Evolutionary conservation across 2,797 vertebrate genomes (phyloP).

Genomic region (Arrhamphus sclerolepis): DNA sequence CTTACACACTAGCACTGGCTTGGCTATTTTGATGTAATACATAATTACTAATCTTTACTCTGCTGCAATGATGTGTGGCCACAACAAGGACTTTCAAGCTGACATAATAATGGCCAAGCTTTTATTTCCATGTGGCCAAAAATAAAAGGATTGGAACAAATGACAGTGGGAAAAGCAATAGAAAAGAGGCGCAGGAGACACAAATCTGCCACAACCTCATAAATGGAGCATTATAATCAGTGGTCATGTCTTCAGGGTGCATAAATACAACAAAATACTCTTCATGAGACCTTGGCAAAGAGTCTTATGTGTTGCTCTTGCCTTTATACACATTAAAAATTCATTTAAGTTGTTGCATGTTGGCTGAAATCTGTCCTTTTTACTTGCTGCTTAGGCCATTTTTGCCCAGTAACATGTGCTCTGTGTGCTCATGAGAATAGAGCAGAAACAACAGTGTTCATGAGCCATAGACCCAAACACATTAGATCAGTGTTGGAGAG

Average conservation of each 20-base stretch:
- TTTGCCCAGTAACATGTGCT: conserved; percentile 20
- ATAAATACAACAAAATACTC: too few relatives aligned
- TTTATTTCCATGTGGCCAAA: conserved; percentile 60
- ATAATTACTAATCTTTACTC: conserved; percentile 33
- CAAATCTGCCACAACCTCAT: conserved; percentile 38
- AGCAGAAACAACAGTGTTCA: conserved; percentile 28
- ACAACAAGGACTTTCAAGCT: conserved; percentile 54
- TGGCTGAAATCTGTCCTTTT: conserved; percentile 16
- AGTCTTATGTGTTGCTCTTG: too few relatives aligned
- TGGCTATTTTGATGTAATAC: conserved; percentile 6
- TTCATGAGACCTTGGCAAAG: too few relatives aligned
- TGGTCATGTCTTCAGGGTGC: background rate
- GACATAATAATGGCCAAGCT: conserved; percentile 48
- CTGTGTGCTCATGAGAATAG: conserved; percentile 11
- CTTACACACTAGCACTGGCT: conserved; percentile 1
- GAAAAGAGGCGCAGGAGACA: conserved; percentile 32
- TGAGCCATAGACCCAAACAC: conserved; percentile 38
- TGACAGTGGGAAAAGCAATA: conserved; percentile 34
- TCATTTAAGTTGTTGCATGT: conserved; percentile 1
- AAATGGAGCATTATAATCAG: conserved; percentile 44
- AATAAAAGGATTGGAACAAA: conserved; percentile 51
- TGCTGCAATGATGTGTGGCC: conserved; percentile 39
- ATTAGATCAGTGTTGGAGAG: conserved; percentile 49
- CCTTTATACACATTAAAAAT: background rate
- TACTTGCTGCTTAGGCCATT: conserved; percentile 22